phyloP scores from a whole-genome alignment of 2,797 vertebrate genomes.

The Hemibagrus guttatus region DNA sequence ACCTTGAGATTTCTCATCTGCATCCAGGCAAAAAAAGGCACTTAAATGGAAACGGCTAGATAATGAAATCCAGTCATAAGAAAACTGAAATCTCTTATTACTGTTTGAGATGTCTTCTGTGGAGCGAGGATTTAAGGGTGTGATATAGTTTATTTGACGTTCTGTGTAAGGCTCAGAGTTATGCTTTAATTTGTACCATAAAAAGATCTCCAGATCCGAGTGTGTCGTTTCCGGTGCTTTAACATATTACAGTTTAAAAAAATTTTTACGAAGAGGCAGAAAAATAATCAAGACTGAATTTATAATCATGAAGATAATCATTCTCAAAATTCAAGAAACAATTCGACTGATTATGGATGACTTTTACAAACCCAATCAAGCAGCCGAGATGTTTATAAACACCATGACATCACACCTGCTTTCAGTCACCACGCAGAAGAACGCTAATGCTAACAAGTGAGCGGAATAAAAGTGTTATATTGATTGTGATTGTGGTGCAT shows the following conservation, averaged over 20 bases:
- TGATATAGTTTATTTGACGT: slow-evolving; percentile 44
- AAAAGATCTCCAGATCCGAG: background rate
- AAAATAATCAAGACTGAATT: background rate
- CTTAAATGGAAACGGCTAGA: slow-evolving; percentile 53
- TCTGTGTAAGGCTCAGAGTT: slow-evolving; percentile 17
- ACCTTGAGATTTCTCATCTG: slow-evolving; percentile 50
- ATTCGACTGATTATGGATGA: background rate
- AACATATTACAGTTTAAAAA: background rate
- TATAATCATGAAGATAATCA: background rate
- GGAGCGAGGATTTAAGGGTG: slow-evolving; percentile 40
- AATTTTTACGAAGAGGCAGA: too few species aligned
- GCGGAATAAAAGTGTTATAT: background rate
- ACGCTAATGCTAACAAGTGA: background rate
- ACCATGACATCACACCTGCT: background rate
- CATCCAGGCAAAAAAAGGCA: slow-evolving; percentile 54
- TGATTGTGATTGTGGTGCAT: background rate
- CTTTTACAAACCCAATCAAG: background rate
- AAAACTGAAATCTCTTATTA: slow-evolving; percentile 37
- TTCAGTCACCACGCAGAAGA: background rate
- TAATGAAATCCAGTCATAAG: slow-evolving; percentile 40
- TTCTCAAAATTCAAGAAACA: background rate
- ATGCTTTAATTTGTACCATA: slow-evolving; percentile 16
- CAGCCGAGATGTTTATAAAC: background rate
- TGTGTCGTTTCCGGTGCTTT: background rate
- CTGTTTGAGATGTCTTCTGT: slow-evolving; percentile 31